These are phyloP conservation scores for Hypotaenidia philippensis DNA, from an alignment of 2,797 vertebrate species.

Conservation along the genomic window DNA sequence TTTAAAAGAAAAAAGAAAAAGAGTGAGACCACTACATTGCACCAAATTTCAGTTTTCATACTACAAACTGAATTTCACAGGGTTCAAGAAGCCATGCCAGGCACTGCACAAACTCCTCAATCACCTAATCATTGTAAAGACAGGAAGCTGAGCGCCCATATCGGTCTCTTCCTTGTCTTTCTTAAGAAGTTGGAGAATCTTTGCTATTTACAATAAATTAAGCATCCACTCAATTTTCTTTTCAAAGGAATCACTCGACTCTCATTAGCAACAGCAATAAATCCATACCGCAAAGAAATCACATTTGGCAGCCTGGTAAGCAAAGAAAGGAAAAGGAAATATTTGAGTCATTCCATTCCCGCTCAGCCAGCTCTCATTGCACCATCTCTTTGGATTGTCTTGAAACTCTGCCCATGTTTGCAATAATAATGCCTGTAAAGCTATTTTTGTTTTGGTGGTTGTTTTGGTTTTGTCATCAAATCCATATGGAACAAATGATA, in stretches of 20 bases:
- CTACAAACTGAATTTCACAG: not conserved
- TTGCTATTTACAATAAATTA: not conserved
- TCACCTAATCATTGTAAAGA: not conserved
- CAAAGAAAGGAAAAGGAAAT: slow-evolving; percentile 47
- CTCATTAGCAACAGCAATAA: slow-evolving; percentile 13
- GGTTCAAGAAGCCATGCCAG: not conserved
- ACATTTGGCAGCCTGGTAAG: slow-evolving; percentile 45
- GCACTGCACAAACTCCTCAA: not conserved
- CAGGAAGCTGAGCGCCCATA: not conserved
- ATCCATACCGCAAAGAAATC: slow-evolving; percentile 11
- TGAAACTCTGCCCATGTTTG: slow-evolving; percentile 35
- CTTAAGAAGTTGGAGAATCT: not conserved
- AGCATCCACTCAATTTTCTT: not conserved
- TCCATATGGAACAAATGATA: slow-evolving; percentile 13
- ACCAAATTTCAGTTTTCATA: not conserved
- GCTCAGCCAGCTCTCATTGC: slow-evolving; percentile 11
- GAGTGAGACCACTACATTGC: not conserved
- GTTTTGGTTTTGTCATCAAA: not conserved
- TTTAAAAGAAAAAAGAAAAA: not conserved
- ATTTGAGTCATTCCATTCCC: slow-evolving; percentile 45
- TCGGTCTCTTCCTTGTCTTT: not conserved
- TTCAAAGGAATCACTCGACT: slow-evolving; percentile 2
- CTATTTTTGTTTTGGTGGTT: not conserved
- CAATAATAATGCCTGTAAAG: slow-evolving; percentile 14
- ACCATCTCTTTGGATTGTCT: slow-evolving; percentile 17